phyloP scores from a whole-genome alignment of 1,140 invertebrate species.

The Apolygus lucorum region DNA sequence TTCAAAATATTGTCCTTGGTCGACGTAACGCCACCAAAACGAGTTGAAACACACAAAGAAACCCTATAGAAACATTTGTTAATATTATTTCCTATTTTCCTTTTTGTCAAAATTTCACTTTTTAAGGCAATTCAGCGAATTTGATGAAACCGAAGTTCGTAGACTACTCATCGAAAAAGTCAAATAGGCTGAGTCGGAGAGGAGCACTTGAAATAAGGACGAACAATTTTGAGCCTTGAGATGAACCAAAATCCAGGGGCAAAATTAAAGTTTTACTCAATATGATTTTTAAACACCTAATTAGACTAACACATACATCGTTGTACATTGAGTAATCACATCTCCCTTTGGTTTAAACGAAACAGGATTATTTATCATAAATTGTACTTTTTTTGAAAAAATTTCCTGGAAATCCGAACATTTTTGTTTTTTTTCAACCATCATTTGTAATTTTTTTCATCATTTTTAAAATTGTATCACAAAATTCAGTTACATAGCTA shows the following conservation, averaged over 20 bases:
- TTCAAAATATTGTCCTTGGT: background rate
- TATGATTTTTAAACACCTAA: background rate
- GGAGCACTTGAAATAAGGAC: background rate
- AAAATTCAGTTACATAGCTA: conserved; percentile 19
- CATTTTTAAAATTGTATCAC: conserved; percentile 23
- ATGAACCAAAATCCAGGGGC: too few species aligned
- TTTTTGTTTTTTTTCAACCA: conserved; percentile 18
- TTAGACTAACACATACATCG: conserved; percentile 12
- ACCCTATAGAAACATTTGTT: too few species aligned
- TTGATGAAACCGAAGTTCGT: too few species aligned
- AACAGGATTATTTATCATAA: conserved; percentile 6
- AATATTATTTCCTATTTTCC: too few species aligned
- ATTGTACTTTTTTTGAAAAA: conserved; percentile 16
- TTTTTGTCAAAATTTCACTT: too few species aligned
- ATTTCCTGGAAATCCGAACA: background rate
- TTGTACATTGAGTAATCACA: conserved; percentile 12
- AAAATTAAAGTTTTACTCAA: too few species aligned
- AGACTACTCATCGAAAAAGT: too few species aligned
- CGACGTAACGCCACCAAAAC: background rate
- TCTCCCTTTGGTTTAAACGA: conserved; percentile 7
- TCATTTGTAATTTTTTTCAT: conserved; percentile 10
- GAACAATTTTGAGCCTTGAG: background rate
- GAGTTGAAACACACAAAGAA: background rate
- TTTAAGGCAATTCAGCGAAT: too few species aligned
- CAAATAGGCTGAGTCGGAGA: too few species aligned